These are phyloP conservation scores for Spisula subtruncata DNA, from an alignment of 2,888 invertebrate species.

Conservation along the genomic window DNA sequence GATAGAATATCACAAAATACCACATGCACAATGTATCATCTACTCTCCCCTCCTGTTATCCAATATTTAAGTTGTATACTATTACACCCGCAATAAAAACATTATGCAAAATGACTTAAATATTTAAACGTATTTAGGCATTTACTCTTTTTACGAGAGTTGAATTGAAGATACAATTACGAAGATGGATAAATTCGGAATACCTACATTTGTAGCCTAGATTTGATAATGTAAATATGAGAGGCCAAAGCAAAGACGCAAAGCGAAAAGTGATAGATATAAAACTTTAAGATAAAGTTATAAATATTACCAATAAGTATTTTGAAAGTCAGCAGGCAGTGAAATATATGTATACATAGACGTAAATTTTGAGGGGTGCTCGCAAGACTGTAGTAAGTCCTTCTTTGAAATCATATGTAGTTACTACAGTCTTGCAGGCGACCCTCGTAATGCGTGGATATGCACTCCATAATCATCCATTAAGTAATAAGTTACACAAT, in stretches of 20 bases:
- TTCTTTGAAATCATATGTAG: too few species aligned
- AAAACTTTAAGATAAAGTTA: background rate
- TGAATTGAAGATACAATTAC: constrained; percentile 13
- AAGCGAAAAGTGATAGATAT: background rate
- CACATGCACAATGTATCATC: background rate
- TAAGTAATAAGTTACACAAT: too few species aligned
- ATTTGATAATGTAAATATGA: background rate
- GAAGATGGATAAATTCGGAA: background rate
- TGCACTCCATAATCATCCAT: too few species aligned
- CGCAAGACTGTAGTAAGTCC: too few species aligned
- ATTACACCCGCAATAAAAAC: background rate
- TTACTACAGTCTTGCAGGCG: too few species aligned
- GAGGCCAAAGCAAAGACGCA: background rate
- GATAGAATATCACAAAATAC: background rate
- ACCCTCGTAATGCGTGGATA: too few species aligned
- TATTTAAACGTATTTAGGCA: background rate
- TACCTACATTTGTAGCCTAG: background rate
- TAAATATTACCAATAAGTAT: too few species aligned
- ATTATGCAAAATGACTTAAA: background rate
- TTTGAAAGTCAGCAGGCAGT: too few species aligned
- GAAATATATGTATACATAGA: too few species aligned
- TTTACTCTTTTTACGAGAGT: constrained; percentile 3
- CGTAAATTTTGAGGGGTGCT: too few species aligned
- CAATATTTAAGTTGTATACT: background rate
- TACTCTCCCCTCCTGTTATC: background rate